Base-by-base conservation (phyloP, 2,888 invertebrate species). In the Tanytarsus gracilentus region DNA sequence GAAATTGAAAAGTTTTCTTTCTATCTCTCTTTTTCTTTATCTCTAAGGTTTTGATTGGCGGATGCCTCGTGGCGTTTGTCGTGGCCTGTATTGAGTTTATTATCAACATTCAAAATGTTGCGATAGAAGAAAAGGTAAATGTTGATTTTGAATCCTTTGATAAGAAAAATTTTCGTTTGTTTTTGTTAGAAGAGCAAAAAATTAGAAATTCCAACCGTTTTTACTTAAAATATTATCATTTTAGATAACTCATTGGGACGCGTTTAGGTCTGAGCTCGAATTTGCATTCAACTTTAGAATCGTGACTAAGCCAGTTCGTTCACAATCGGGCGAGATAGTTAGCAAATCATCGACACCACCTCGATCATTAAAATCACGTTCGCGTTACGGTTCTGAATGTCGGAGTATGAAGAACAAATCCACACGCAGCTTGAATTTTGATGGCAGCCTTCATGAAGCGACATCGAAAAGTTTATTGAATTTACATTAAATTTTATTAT, bases 1-100 rank as follows among this genome's bases (percentile, higher is more conserved):
- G n/a, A n/a, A n/a, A n/a, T n/a, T n/a, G n/a, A n/a, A n/a, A n/a
- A n/a, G n/a, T n/a, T n/a, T n/a, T n/a, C n/a, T n/a, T n/a, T n/a
- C n/a, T n/a, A n/a, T n/a, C n/a, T n/a, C n/a, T n/a, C n/a, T n/a
- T n/a, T n/a, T n/a, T n/a, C n/a, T n/a, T n/a, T n/a, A n/a, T n/a
- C n/a, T n/a, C n/a, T n/a, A n/a, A n/a, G n/a, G n/a, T 44, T 44
- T 77, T 95, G 5, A 81, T 84, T 1, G 74, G 79, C 8, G 94
- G 94, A 0, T 82, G 88, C 49, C 68, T 78, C 1, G 70, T 86
- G 14, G 86, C 91, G 0, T 75, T 87, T 39, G 63, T 85, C 2
- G 81, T 94, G 16, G 89, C 91, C 5, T 71, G 91, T 8, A 76
- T 84, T 18, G 94, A 97, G 70, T 93, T 95, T 69, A 73, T 91